Percentiles rank a stretch among this genome's conserved stretches.
These are phyloP conservation scores for Drosophila meridionalis DNA, from an alignment of 2,888 invertebrate species.

Conservation along the genomic window DNA sequence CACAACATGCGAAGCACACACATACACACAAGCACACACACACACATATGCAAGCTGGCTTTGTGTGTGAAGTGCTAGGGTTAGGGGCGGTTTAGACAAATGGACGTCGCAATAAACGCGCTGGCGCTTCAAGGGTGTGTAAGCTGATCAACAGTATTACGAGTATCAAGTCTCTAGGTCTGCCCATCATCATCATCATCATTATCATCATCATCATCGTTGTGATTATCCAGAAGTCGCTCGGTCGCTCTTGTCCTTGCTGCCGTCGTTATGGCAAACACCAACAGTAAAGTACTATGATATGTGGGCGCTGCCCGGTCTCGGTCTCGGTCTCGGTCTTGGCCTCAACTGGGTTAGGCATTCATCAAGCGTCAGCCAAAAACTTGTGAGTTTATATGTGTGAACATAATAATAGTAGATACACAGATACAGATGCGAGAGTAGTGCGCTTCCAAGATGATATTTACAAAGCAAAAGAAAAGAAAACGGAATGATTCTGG, in stretches of 20 bases:
- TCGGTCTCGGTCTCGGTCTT: conserved; percentile 52
- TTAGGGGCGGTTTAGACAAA: conserved; percentile 59
- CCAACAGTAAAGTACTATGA: conserved; percentile 61
- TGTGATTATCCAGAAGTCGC: conserved; percentile 21
- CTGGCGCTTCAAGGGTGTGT: conserved; percentile 62
- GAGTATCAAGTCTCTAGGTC: conserved; percentile 49
- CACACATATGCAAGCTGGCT: not conserved
- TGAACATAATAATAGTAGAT: not conserved
- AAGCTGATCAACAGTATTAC: conserved; percentile 72
- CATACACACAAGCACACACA: conserved; percentile 9
- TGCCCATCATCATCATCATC: conserved; percentile 17
- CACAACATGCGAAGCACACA: conserved; percentile 38
- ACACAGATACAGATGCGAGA: not conserved
- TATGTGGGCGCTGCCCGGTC: conserved; percentile 67
- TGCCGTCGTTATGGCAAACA: conserved; percentile 68
- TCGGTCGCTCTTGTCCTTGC: conserved; percentile 20
- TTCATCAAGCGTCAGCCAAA: conserved; percentile 46
- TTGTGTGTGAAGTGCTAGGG: not conserved
- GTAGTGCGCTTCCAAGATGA: not conserved
- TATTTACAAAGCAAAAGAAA: not conserved
- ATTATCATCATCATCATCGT: conserved; percentile 10
- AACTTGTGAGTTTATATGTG: not conserved
- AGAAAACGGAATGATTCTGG: not conserved
- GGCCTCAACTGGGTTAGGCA: conserved; percentile 36
- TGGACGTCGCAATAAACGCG: conserved; percentile 63